Evolutionary conservation across 2,797 vertebrate species (phyloP).

Genomic region (Catostomus latipinnis): DNA sequence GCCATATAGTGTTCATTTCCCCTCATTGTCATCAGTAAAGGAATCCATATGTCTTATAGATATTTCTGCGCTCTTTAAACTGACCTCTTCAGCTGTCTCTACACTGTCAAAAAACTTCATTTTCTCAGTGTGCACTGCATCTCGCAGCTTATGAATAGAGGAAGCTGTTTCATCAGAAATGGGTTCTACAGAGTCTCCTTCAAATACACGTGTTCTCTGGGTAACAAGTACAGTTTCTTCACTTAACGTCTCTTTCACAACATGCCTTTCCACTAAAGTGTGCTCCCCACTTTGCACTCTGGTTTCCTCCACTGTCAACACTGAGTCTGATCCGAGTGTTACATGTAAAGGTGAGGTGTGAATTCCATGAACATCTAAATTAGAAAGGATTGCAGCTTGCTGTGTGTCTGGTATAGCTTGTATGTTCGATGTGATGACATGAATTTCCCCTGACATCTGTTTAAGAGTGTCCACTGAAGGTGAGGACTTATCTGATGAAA

Average conservation of each 20-base stretch:
- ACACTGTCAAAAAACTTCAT: slow-evolving; percentile 79
- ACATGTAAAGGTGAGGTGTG: slow-evolving; percentile 54
- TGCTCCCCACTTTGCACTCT: slow-evolving; percentile 51
- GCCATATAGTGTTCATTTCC: slow-evolving; percentile 37
- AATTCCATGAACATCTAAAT: slow-evolving; percentile 61
- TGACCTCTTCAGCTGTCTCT: slow-evolving; percentile 55
- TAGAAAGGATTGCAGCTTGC: slow-evolving; percentile 68
- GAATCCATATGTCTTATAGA: slow-evolving; percentile 53
- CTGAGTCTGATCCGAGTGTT: slow-evolving; percentile 48
- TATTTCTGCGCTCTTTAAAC: slow-evolving; percentile 44
- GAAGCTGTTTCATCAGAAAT: slow-evolving; percentile 72
- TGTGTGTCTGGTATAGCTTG: slow-evolving; percentile 73
- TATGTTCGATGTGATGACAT: slow-evolving; percentile 75
- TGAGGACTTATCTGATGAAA: slow-evolving; percentile 74
- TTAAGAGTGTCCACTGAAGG: slow-evolving; percentile 75
- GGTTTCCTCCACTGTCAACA: slow-evolving; percentile 64
- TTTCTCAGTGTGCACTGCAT: slow-evolving; percentile 80
- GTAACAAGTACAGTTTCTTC: slow-evolving; percentile 76
- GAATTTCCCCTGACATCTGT: slow-evolving; percentile 73
- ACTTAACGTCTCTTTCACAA: slow-evolving; percentile 66
- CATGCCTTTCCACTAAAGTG: slow-evolving; percentile 65
- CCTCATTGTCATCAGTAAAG: slow-evolving; percentile 53
- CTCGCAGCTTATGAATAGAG: slow-evolving; percentile 74
- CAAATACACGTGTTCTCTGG: slow-evolving; percentile 68
- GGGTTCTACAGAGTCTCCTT: slow-evolving; percentile 65